Conservation (phyloP, 2,888 invertebrate species). For the Chirona hameri region DNA sequence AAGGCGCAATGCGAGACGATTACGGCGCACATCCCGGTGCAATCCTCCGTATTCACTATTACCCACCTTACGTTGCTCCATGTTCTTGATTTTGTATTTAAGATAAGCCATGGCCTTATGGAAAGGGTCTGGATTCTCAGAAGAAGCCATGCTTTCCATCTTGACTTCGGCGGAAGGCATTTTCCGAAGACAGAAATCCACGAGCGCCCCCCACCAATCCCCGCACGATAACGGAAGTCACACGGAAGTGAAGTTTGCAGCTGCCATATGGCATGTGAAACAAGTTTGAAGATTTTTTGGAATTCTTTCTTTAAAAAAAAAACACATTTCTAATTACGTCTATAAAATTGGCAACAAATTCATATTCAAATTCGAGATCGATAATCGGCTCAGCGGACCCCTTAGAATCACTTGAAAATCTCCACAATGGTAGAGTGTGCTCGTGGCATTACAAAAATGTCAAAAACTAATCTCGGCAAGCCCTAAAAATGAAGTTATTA, state of each 20-base stretch:
- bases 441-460: too few relatives aligned
- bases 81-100: slow-evolving; percentile 4
- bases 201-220: too few relatives aligned
- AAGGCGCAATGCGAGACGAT: not conserved
- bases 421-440: too few relatives aligned
- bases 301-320: not conserved
- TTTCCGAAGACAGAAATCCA: not conserved
- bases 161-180: slow-evolving; percentile 1
- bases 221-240: not conserved
- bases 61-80: slow-evolving; percentile 1
- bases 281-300: too few relatives aligned
- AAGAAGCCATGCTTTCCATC: not conserved
- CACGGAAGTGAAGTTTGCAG: not conserved
- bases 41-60: not conserved
- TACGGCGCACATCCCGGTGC: not conserved
- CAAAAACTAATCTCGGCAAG: too few relatives aligned
- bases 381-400: too few relatives aligned
- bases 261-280: not conserved
- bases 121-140: not conserved
- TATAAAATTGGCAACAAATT: too few relatives aligned
- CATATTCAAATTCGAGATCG: too few relatives aligned
- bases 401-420: too few relatives aligned
- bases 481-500: too few relatives aligned
- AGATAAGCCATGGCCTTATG: slow-evolving; percentile 4
- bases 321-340: too few relatives aligned